phyloP scores from a whole-genome alignment of 1,140 invertebrate species.

The Brachionus calyciflorus region DNA sequence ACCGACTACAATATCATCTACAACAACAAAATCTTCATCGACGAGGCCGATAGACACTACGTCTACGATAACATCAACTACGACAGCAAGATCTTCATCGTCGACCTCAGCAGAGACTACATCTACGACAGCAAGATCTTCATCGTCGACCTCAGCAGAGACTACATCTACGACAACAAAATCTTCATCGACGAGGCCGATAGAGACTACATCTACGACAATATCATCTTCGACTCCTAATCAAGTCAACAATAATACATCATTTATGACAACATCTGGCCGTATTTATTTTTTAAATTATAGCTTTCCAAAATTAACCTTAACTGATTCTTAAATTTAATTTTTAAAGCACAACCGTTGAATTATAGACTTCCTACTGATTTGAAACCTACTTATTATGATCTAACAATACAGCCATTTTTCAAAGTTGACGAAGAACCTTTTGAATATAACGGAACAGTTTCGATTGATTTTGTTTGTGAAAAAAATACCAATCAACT shows the following conservation, averaged over 20 bases:
- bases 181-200: no score
- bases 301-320: no score
- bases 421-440: background rate
- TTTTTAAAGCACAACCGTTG: constrained; percentile 11
- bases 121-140: background rate
- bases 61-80: no score
- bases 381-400: constrained; percentile 72
- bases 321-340: background rate
- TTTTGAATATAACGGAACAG: constrained; percentile 64
- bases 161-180: no score
- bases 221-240: background rate
- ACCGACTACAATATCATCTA: no score
- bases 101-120: background rate
- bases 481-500: constrained; percentile 66
- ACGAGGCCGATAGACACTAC: no score
- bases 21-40: no score
- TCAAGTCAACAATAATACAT: background rate
- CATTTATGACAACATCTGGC: background rate
- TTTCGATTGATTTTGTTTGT: constrained; percentile 68
- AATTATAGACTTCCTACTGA: constrained; percentile 66
- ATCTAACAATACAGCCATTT: constrained; percentile 60
- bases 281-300: no score
- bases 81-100: background rate
- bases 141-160: background rate
- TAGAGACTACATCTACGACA: no score